Percentiles rank a stretch among this genome's conserved stretches.
These are phyloP conservation scores for Tiliqua scincoides DNA, from an alignment of 2,113 vertebrate genomes.

Conservation along the genomic window DNA sequence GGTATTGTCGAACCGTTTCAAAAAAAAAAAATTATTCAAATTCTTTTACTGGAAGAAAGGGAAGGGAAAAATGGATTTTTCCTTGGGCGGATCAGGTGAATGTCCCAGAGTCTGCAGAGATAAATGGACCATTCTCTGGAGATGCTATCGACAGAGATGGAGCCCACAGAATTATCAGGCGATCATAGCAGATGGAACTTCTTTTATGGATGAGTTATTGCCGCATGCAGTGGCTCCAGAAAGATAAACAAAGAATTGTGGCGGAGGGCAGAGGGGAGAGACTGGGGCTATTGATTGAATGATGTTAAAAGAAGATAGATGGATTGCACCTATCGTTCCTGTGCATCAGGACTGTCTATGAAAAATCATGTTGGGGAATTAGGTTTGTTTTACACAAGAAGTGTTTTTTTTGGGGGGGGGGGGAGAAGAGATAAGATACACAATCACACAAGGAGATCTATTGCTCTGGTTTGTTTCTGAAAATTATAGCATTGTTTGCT, in stretches of 20 bases:
- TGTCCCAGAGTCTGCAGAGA: not conserved
- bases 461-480: not conserved
- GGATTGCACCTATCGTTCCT: not conserved
- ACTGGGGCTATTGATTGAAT: not conserved
- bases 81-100: not conserved
- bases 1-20: not conserved
- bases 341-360: not conserved
- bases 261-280: not conserved
- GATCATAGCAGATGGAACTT: constrained; percentile 20
- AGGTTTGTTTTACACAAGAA: not conserved
- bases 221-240: constrained; percentile 24
- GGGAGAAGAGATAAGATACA: not conserved
- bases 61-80: not conserved
- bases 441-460: not conserved
- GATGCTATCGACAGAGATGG: constrained; percentile 52
- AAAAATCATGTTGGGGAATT: not conserved
- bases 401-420: not conserved
- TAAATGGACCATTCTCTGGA: constrained; percentile 25
- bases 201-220: constrained; percentile 37
- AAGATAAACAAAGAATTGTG: constrained; percentile 28
- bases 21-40: constrained; percentile 4
- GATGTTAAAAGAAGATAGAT: not conserved
- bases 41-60: not conserved
- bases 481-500: not conserved
- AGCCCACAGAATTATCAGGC: constrained; percentile 45